These are phyloP conservation scores for Isoperla grammatica DNA, from an alignment of 2,888 invertebrate species.

Conservation along the genomic window DNA sequence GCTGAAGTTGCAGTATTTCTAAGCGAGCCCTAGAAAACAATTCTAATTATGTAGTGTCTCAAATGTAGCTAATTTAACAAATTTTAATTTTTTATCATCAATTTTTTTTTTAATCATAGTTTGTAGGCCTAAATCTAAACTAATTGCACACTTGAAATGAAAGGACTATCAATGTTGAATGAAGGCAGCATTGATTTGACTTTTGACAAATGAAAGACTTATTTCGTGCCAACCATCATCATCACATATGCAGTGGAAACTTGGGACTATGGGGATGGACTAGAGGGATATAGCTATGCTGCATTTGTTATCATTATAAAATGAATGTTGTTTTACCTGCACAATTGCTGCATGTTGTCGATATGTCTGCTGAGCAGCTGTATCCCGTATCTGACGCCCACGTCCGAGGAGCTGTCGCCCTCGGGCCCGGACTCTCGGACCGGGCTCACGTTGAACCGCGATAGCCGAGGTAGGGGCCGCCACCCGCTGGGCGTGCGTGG, in stretches of 20 bases:
- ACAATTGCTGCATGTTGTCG: slow-evolving; percentile 41
- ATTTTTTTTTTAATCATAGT: neutral
- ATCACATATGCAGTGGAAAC: no score
- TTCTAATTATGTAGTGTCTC: neutral
- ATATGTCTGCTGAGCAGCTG: slow-evolving; percentile 40
- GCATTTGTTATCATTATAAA: no score
- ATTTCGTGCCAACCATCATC: no score
- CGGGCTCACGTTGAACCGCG: neutral
- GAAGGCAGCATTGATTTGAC: no score
- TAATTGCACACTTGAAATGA: neutral
- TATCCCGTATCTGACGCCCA: slow-evolving; percentile 38
- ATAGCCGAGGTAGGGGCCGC: neutral
- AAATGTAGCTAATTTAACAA: neutral
- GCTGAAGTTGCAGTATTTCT: slow-evolving; percentile 47
- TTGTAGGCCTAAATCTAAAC: no score
- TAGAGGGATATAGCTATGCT: no score
- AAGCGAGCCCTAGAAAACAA: slow-evolving; percentile 35
- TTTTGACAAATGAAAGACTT: no score
- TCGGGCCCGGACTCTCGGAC: neutral
- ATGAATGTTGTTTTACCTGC: no score
- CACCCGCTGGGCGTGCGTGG: slow-evolving; percentile 34
- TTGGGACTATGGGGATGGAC: no score
- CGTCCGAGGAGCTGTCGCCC: slow-evolving; percentile 13
- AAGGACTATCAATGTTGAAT: slow-evolving; percentile 18
- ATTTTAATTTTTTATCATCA: neutral